A percentile compares a stretch with the other conserved stretches of the same genome.
These are phyloP conservation scores for Trissolcus basalis DNA, from an alignment of 1,140 invertebrate genomes.

Conservation along the genomic window DNA sequence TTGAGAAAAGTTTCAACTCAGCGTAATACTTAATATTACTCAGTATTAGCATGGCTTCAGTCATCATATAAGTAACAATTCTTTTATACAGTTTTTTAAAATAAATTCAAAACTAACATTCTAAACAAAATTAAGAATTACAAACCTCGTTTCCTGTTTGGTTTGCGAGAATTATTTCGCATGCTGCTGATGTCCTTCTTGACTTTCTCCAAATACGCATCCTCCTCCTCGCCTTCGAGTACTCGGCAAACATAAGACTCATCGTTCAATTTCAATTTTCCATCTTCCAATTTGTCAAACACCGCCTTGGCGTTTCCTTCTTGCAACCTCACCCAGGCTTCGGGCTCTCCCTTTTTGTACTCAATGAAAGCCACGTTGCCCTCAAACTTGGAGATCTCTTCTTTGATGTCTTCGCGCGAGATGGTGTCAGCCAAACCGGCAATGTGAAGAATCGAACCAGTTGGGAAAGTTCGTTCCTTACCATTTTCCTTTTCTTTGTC, in stretches of 20 bases:
- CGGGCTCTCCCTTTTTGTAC: conserved; percentile 82
- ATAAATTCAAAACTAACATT: conserved; percentile 4
- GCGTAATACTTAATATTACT: conserved; percentile 72
- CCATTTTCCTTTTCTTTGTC: conserved; percentile 64
- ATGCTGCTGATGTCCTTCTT: conserved; percentile 78
- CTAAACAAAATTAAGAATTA: conserved; percentile 7
- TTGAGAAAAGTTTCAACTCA: conserved; percentile 71
- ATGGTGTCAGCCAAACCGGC: conserved; percentile 79
- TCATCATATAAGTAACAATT: conserved; percentile 66
- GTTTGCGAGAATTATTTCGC: conserved; percentile 73
- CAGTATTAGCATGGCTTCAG: conserved; percentile 76
- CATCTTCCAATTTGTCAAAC: conserved; percentile 80
- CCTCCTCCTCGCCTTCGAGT: conserved; percentile 83
- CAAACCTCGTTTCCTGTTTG: conserved; percentile 53
- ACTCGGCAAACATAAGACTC: conserved; percentile 78
- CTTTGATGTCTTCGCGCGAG: conserved; percentile 83
- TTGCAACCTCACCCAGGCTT: conserved; percentile 83
- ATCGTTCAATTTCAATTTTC: conserved; percentile 76
- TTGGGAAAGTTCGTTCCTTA: conserved; percentile 74
- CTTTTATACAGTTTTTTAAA: not conserved
- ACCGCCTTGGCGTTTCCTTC: conserved; percentile 83
- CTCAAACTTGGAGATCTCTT: conserved; percentile 79
- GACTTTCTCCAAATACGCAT: conserved; percentile 80
- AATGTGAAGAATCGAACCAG: conserved; percentile 83
- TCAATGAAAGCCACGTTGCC: conserved; percentile 84